Percentiles rank a stretch among this genome's conserved stretches.
Evolutionary conservation across 2,888 invertebrate species (phyloP).

Genomic region (Philereme transversata): DNA sequence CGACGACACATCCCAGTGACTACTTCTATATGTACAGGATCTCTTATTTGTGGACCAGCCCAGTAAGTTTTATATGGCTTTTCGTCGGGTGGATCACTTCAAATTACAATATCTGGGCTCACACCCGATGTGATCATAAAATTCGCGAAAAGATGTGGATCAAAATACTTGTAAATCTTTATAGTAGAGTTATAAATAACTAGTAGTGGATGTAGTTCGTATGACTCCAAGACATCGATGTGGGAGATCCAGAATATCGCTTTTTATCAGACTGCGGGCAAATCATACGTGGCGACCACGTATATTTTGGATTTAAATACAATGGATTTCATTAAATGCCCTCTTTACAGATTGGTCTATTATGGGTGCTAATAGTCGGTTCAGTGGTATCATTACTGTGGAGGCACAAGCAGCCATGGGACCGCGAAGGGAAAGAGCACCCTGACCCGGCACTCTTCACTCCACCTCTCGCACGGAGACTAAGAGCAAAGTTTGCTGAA

Average conservation of each 20-base stretch:
- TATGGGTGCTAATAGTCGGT: slow-evolving; percentile 70
- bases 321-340: not conserved
- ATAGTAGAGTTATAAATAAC: too few species aligned
- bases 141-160: too few species aligned
- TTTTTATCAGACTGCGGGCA: too few species aligned
- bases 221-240: too few species aligned
- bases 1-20: slow-evolving; percentile 44
- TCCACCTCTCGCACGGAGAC: slow-evolving; percentile 61
- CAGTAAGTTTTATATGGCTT: slow-evolving; percentile 54
- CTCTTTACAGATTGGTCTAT: slow-evolving; percentile 62
- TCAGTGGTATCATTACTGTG: slow-evolving; percentile 61
- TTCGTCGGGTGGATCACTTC: too few species aligned
- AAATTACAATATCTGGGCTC: too few species aligned
- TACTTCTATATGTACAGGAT: slow-evolving; percentile 88
- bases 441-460: slow-evolving; percentile 75
- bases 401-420: slow-evolving; percentile 71
- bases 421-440: slow-evolving; percentile 52
- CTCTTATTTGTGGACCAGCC: slow-evolving; percentile 89
- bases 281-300: too few species aligned
- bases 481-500: slow-evolving; percentile 45
- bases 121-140: too few species aligned
- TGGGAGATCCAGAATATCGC: too few species aligned
- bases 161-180: too few species aligned
- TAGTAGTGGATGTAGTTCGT: too few species aligned
- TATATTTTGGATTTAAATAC: not conserved